These are phyloP conservation scores for Hucho hucho DNA, from an alignment of 2,113 vertebrate genomes.

Conservation along the genomic window DNA sequence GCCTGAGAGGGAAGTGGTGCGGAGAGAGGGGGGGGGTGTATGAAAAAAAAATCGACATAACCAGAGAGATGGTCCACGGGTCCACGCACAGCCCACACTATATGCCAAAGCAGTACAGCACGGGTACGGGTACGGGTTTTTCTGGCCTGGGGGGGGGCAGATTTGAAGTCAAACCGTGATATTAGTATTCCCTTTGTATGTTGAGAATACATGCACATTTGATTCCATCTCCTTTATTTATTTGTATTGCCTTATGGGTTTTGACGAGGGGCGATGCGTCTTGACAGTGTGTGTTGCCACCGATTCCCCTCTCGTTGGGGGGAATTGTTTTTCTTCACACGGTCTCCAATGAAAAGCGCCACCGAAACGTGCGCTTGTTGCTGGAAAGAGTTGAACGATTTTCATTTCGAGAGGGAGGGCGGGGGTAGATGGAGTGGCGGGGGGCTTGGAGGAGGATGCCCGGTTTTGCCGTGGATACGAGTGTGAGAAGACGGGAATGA, in stretches of 20 bases:
- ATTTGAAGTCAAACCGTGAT: neutral
- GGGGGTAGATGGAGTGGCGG: neutral
- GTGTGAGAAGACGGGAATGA: neutral
- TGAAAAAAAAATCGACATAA: conserved; percentile 12
- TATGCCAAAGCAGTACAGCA: neutral
- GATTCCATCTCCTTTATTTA: neutral
- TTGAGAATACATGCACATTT: neutral
- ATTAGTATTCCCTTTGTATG: neutral
- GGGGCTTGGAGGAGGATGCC: neutral
- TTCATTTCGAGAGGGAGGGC: neutral
- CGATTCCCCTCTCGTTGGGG: neutral
- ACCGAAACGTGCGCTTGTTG: conserved; percentile 11
- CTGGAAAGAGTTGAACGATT: conserved; percentile 11
- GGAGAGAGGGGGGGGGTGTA: neutral
- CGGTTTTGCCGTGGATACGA: neutral
- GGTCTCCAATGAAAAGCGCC: neutral
- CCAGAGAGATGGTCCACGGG: conserved; percentile 38
- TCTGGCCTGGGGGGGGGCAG: neutral
- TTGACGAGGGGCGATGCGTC: neutral
- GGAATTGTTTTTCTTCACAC: neutral
- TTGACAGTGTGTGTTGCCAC: neutral
- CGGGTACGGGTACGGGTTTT: neutral
- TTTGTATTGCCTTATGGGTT: neutral
- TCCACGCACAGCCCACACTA: neutral
- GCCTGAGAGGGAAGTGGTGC: conserved; percentile 65